phyloP scores from a whole-genome alignment of 1,140 invertebrate species.

The Bemisia tabaci region DNA sequence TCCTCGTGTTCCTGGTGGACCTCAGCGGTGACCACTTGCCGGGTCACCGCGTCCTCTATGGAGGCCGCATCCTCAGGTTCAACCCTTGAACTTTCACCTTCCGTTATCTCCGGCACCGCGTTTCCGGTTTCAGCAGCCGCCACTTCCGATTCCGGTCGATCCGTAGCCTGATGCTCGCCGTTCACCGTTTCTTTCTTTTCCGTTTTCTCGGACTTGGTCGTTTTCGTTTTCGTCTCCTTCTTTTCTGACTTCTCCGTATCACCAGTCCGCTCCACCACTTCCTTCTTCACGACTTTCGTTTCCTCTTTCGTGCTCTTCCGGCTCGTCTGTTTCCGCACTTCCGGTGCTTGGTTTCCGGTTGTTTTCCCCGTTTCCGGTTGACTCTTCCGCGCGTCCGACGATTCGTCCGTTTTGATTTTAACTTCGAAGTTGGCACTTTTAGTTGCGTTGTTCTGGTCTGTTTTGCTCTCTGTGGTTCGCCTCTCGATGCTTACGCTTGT shows the following conservation, averaged over 20 bases:
- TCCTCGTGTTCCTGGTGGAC: slow-evolving; percentile 5
- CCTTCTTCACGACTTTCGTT: slow-evolving; percentile 9
- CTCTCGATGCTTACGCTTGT: too few species aligned
- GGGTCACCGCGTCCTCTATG: not conserved
- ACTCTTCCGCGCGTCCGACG: not conserved
- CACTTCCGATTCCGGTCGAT: too few species aligned
- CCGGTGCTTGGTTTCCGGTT: slow-evolving; percentile 4
- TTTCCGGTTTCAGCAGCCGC: not conserved
- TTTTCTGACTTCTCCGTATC: not conserved
- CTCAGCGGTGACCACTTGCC: slow-evolving; percentile 1
- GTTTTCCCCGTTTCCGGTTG: not conserved
- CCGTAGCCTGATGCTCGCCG: too few species aligned
- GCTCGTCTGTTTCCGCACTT: not conserved
- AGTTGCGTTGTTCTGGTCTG: too few species aligned
- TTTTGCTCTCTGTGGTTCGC: too few species aligned
- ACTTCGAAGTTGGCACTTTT: too few species aligned
- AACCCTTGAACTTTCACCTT: not conserved
- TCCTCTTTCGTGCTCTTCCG: slow-evolving; percentile 9
- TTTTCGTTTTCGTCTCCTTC: not conserved
- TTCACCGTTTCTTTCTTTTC: not conserved
- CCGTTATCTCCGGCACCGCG: not conserved
- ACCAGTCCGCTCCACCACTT: not conserved
- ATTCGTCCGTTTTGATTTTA: slow-evolving; percentile 7
- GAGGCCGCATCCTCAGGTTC: too few species aligned
- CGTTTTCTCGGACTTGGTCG: not conserved